phyloP scores from a whole-genome alignment of 2,113 vertebrate genomes.

The Aspiorhynchus laticeps region DNA sequence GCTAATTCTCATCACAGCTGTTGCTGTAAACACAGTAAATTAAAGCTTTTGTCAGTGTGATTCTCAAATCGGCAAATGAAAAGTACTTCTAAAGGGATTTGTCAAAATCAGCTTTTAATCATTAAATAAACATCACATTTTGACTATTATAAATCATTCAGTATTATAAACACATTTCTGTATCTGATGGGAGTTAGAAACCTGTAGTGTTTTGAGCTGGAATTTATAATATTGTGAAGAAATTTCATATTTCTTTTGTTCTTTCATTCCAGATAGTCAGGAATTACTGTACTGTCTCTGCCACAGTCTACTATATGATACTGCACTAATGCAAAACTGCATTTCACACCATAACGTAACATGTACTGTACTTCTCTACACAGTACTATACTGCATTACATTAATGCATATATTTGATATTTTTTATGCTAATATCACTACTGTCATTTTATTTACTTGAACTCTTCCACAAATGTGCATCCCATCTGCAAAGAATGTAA shows the following conservation, averaged over 20 bases:
- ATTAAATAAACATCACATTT: conserved; percentile 67
- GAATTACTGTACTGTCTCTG: not conserved
- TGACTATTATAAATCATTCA: conserved; percentile 63
- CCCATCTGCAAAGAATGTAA: not conserved
- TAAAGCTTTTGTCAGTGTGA: conserved; percentile 61
- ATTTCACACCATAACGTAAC: not conserved
- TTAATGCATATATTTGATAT: not conserved
- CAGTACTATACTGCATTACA: not conserved
- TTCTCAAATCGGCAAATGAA: conserved; percentile 61
- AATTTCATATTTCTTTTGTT: not conserved
- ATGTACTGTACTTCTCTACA: not conserved
- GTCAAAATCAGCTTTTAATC: conserved; percentile 66
- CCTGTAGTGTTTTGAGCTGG: conserved; percentile 51
- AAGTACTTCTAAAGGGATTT: conserved; percentile 64
- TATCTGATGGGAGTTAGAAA: conserved; percentile 61
- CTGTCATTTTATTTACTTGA: not conserved
- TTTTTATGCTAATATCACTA: not conserved
- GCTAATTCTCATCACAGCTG: conserved; percentile 60
- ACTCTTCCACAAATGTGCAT: not conserved
- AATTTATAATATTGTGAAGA: not conserved
- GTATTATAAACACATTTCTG: conserved; percentile 41
- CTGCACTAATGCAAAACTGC: not conserved
- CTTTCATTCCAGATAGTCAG: not conserved
- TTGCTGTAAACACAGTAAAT: conserved; percentile 59
- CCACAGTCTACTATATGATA: not conserved